Evolutionary conservation across 2,797 vertebrate species (phyloP), one percentile per base, ranked within the genome.

Genomic region (Phrynocephalus guinanensis): DNA sequence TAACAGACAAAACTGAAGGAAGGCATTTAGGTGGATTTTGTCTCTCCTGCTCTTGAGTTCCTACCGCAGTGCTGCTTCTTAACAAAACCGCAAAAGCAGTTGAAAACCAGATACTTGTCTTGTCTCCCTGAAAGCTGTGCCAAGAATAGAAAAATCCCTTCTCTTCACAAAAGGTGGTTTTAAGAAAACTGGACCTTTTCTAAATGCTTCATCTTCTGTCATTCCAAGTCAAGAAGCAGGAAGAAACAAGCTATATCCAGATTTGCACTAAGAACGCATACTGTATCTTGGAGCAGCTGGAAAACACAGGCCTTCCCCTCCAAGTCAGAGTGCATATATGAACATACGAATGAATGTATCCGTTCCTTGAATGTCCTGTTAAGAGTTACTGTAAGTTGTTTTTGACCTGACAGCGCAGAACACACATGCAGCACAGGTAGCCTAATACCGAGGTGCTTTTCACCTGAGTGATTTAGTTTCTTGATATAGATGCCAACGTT

Each of bases 161-260:
- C 22, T 44, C n/a, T 73, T 28, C 56, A 28, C 70, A 80, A 85
- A 80, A 22, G 15, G 2, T 73, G 10, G 24, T 79, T 73, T 88
- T 52, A 63, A 48, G 50, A 56, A 84, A 71, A 83, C 9, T 38
- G n/a, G 7, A 11, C 26, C 48, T 71, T 86, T 81, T 68, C 28
- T 28, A 38, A 72, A 18, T 63, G 60, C 4, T n/a, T 84, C 66
- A 66, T 52, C 4, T 2, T 16, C 4, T 30, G 15, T 26, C 10
- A 0, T 81, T 71, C 44, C 3, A 82, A 72, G 56, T 44, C 3
- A 33, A 73, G 0, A 87, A 28, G 0, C 30, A 70, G 30, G 30
- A 48, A 0, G 1, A 3, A 20, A 70, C 44, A 84, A 84, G 24
- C 20, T 79, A 68, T 10, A 10, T 16, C 33, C 11, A 44, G n/a